Base-by-base conservation (phyloP, 2,888 invertebrate species). In the Xanthia icteritia region DNA sequence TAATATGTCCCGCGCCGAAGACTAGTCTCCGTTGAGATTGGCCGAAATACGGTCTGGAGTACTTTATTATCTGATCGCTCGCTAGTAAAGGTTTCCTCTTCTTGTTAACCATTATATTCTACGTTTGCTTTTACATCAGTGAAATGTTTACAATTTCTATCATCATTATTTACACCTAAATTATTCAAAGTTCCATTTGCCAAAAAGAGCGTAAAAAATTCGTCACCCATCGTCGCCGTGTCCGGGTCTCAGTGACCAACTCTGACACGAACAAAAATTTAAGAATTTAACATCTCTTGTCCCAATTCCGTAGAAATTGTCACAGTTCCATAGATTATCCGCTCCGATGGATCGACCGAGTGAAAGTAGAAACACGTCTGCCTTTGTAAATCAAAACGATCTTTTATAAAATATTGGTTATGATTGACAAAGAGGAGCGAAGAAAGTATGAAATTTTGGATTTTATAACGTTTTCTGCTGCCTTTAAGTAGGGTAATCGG, bases 251-350 rank as follows among this genome's bases (percentile, higher is more conserved):
- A 86, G 82, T 79, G 45, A n/a, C 67, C 79, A 79, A 82, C 72
- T 76, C 56, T 79, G 85, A 81, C 77, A 82, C 86, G 71, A 79
- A 61, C 36, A 77, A 74, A 79, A 86, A 87, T 76, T 77, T 73
- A 84, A 83, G 66, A 87, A 88, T 89, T 89, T 89, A 86, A 73
- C 89, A 89, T 91, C 89, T 90, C 87, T 89, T 78, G 86, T 82
- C 90, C 90, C 89, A 91, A 92, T 92, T 91, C 85, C 86, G 89
- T 87, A 87, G 90, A 91, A 92, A 93, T 91, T 93, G 93, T 93
- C 91, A 89, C 90, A 89, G 88, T 87, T 87, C 82, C 87, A 84
- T 85, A 86, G 77, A 91, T 92, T 92, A 91, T 90, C 82, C 88
- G 92, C 92, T 92, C 91, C 87, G 91, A 82, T 91, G 92, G 85